These are phyloP conservation scores for Isaurus tuberculatus DNA, from an alignment of 92 coral and sea anemone genomes.

Conservation along the genomic window DNA sequence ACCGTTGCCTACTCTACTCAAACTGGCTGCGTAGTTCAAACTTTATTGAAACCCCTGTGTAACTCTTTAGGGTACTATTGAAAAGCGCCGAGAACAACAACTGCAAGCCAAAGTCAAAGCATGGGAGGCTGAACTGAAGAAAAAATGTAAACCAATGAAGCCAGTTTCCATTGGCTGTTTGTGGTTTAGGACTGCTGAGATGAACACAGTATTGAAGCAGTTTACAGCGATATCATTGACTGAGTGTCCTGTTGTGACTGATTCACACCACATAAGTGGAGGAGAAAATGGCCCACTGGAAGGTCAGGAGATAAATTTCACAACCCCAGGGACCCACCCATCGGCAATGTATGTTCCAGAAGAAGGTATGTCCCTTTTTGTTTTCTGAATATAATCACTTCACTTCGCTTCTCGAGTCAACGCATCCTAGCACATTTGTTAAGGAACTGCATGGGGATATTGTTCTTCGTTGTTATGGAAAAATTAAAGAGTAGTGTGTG, in stretches of 20 bases:
- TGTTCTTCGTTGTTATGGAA: not conserved
- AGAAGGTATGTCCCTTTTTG: slow-evolving; percentile 69
- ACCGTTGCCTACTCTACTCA: too few species aligned
- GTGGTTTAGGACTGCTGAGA: slow-evolving; percentile 72
- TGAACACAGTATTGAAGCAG: slow-evolving; percentile 69
- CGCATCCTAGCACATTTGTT: too few species aligned
- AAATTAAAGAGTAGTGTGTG: not conserved
- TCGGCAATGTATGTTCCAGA: slow-evolving; percentile 91
- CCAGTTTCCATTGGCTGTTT: slow-evolving; percentile 89
- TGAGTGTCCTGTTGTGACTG: slow-evolving; percentile 62
- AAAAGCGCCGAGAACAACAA: slow-evolving; percentile 74
- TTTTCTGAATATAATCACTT: not conserved
- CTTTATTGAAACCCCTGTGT: too few species aligned
- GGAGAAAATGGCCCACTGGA: slow-evolving; percentile 6
- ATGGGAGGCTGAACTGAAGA: slow-evolving; percentile 94
- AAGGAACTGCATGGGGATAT: too few species aligned
- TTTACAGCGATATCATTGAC: slow-evolving; percentile 85
- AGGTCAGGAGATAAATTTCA: not conserved
- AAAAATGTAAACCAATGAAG: slow-evolving; percentile 90
- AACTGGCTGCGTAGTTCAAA: too few species aligned
- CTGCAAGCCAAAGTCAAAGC: slow-evolving; percentile 88
- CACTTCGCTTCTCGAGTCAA: too few species aligned
- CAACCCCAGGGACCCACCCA: slow-evolving; percentile 44
- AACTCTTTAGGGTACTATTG: slow-evolving; percentile 48
- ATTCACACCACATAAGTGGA: slow-evolving; percentile 29